Conservation (phyloP, 2,888 invertebrate species). For the Patella pellucida region DNA sequence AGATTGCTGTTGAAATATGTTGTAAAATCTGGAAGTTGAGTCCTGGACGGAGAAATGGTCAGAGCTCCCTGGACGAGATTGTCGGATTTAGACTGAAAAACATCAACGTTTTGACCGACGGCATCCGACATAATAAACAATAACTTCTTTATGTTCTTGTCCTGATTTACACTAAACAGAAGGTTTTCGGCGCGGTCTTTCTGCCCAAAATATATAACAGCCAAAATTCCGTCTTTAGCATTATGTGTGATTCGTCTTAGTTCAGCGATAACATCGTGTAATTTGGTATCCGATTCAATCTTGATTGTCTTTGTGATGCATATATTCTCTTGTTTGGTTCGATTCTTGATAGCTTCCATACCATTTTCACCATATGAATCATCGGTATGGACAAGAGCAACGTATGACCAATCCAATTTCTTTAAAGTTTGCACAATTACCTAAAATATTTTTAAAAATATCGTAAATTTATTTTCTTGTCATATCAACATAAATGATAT, state of each 20-base stretch:
- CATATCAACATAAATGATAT: too few species aligned
- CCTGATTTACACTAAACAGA: conserved; percentile 20
- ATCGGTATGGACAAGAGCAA: conserved; percentile 50
- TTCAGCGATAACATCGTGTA: conserved; percentile 15
- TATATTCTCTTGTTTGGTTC: conserved; percentile 42
- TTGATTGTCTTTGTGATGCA: conserved; percentile 45
- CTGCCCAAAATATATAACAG: conserved; percentile 54
- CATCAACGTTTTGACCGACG: conserved; percentile 39
- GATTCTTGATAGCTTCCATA: conserved; percentile 34
- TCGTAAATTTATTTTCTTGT: too few species aligned
- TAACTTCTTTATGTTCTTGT: conserved; percentile 20
- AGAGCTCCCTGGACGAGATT: conserved; percentile 41
- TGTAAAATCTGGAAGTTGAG: conserved; percentile 33
- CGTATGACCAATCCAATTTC: conserved; percentile 50
- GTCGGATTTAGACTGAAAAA: conserved; percentile 27
- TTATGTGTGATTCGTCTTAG: conserved; percentile 30
- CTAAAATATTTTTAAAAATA: conserved; percentile 34
- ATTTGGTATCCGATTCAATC: neutral
- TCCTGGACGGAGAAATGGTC: conserved; percentile 36
- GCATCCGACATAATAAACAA: conserved; percentile 53
- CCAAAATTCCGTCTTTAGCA: conserved; percentile 37
- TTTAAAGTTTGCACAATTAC: conserved; percentile 47
- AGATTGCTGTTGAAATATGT: conserved; percentile 19
- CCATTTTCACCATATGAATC: conserved; percentile 45
- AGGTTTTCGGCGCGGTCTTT: conserved; percentile 35